Evolutionary conservation across 2,888 invertebrate genomes (phyloP), one percentile per base, ranked within the genome.

Genomic region (Caenorhabditis angaria): DNA sequence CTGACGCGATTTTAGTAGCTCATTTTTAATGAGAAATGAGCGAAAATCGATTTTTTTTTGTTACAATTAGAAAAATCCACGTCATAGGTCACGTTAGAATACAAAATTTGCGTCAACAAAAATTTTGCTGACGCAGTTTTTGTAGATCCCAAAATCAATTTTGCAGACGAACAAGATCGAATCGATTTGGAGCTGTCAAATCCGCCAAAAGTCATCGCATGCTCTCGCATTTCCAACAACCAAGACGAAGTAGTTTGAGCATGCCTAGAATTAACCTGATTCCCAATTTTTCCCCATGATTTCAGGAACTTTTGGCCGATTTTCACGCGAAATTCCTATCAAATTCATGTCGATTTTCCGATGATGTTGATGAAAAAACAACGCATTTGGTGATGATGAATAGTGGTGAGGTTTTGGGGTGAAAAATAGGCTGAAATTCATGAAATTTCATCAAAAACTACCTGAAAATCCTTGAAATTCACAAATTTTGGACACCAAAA

Each of bases 381-480:
- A 77, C 77, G 18, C 77, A 77, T 73, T 51, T 77, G 24, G 73
- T 77, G 20, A 70, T 77, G 73, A 73, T 77, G 73, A 77, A 77
- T 59, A 73, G 72, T 48, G 70, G 70, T 70, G 20, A 24, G 56
- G 35, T 27, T 58, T 24, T 6, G 8, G 18, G 18, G 18, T 14
- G 4, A 41, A 47, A 53, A 51, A 41, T 12, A 25, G 24, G 51
- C 51, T 35, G 35, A 14, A 14, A 10, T 10, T 14, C 35, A 10
- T 35, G 14, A 14, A 35, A 35, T 35, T 10, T 35, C 14, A 10
- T 48, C 48, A 48, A 5, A 5, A 12, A 5, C 18, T 48, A 20
- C 5, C 8, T 48, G 48, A 48, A 18, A n/a, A 48, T 48, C 5
- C 20, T 48, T 48, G 5, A 4, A 4, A 4, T 8, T 18, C 18